Conservation (phyloP, 1,140 invertebrate species). For the Lepidostoma basale region DNA sequence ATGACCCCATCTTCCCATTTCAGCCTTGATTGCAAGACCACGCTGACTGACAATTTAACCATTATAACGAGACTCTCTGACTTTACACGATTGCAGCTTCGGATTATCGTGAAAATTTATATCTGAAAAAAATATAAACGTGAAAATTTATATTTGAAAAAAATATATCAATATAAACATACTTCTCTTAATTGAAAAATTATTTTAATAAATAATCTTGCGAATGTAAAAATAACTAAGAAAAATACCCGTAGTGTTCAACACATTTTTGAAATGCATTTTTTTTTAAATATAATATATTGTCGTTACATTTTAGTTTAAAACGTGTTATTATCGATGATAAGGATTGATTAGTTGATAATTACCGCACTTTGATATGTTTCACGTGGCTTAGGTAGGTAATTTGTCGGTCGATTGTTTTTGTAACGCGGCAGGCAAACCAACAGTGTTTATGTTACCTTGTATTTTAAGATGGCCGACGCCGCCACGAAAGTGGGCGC, state of each 20-base stretch:
- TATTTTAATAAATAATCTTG: conserved; percentile 13
- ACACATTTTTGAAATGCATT: conserved; percentile 40
- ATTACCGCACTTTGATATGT: conserved; percentile 18
- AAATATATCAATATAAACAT: background rate
- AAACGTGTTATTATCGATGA: conserved; percentile 30
- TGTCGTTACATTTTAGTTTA: conserved; percentile 37
- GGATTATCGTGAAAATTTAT: no score
- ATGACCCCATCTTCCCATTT: no score
- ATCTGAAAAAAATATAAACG: no score
- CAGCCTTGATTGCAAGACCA: no score
- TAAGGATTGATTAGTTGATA: conserved; percentile 14
- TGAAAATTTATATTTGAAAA: no score
- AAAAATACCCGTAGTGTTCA: conserved; percentile 34
- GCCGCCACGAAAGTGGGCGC: no score
- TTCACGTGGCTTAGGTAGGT: conserved; percentile 23
- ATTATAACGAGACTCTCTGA: no score
- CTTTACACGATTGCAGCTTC: no score
- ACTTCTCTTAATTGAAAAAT: conserved; percentile 30
- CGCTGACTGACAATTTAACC: no score
- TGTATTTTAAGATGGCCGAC: conserved; percentile 27
- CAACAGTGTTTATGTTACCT: conserved; percentile 46
- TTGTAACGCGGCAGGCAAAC: conserved; percentile 24
- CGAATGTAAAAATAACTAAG: conserved; percentile 11
- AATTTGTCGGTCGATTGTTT: conserved; percentile 20
- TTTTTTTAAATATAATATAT: conserved; percentile 31